Conservation (phyloP, 1,140 invertebrate genomes). For the Pseudoatta argentina region DNA sequence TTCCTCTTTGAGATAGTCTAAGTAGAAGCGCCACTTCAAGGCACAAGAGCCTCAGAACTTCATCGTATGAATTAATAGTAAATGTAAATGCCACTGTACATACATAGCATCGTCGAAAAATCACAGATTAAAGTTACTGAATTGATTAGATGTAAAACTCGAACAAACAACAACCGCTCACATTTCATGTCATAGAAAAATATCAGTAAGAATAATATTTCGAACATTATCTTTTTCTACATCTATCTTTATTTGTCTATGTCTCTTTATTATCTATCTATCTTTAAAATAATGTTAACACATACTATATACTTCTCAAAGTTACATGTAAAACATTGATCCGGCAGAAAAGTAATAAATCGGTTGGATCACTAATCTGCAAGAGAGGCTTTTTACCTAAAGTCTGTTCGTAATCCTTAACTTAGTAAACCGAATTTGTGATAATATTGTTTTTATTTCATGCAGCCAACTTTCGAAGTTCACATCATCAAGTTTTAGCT, state of each 20-base stretch:
- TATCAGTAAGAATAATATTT: neutral
- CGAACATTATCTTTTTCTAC: neutral
- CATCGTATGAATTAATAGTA: conserved; percentile 61
- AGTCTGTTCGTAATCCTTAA: conserved; percentile 21
- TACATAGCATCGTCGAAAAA: neutral
- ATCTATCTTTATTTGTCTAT: no score
- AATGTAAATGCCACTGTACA: conserved; percentile 63
- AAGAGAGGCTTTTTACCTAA: neutral
- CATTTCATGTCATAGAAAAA: neutral
- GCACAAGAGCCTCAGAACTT: conserved; percentile 11
- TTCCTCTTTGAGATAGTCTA: conserved; percentile 58
- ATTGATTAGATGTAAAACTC: conserved; percentile 61
- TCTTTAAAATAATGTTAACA: neutral
- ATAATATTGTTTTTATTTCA: conserved; percentile 39
- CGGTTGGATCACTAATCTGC: neutral
- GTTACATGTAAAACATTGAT: neutral
- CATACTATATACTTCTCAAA: neutral
- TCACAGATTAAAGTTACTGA: neutral
- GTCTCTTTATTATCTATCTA: neutral
- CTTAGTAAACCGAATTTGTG: conserved; percentile 35
- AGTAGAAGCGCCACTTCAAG: conserved; percentile 17
- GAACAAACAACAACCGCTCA: neutral
- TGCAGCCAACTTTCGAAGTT: conserved; percentile 23
- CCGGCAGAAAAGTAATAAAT: neutral
- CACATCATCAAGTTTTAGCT: conserved; percentile 36